These are phyloP conservation scores for Heteractis magnifica DNA, from an alignment of 92 coral and sea anemone genomes.

Conservation along the genomic window DNA sequence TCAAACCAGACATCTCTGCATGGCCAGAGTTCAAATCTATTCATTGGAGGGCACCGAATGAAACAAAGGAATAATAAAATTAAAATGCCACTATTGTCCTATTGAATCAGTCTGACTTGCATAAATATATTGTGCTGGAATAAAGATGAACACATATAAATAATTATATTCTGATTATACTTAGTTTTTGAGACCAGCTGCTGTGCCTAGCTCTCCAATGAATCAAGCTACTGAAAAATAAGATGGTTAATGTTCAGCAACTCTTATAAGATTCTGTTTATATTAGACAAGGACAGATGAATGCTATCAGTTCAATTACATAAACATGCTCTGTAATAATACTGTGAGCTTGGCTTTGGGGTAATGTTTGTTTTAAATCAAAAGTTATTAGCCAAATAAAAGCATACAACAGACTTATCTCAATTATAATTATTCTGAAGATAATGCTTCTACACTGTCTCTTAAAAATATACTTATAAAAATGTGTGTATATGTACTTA, in stretches of 20 bases:
- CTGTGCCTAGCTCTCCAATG: slow-evolving; percentile 19
- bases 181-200: slow-evolving; percentile 21
- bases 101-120: not conserved
- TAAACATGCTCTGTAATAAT: slow-evolving; percentile 1
- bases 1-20: slow-evolving; percentile 10
- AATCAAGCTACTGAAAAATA: slow-evolving; percentile 19
- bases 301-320: not conserved
- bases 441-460: not conserved
- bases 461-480: not conserved
- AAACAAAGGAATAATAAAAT: slow-evolving; percentile 8
- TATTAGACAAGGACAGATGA: slow-evolving; percentile 6
- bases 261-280: not conserved
- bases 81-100: not conserved
- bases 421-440: not conserved
- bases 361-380: slow-evolving; percentile 8
- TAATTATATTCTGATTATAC: slow-evolving; percentile 25
- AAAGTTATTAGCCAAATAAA: slow-evolving; percentile 21
- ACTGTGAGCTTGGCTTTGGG: not conserved
- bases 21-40: slow-evolving; percentile 10
- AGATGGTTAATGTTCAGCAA: not conserved
- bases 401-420: slow-evolving; percentile 1
- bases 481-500: not conserved
- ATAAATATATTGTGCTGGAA: slow-evolving; percentile 6
- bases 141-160: slow-evolving; percentile 28
- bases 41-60: not conserved